Base-by-base conservation (phyloP, 2,888 invertebrate genomes). In the Nymphalis c-album region DNA sequence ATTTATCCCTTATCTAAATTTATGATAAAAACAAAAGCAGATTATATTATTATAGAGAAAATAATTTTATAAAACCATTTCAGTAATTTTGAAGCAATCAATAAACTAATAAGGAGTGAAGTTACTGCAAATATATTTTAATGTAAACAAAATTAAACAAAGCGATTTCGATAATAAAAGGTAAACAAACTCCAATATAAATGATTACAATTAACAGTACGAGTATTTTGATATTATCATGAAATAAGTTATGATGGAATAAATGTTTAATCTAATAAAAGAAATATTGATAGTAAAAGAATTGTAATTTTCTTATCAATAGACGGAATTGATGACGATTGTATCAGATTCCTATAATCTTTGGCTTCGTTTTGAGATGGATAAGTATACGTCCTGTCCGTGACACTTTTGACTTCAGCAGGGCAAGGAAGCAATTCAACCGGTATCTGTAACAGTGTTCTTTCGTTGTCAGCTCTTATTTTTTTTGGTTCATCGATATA, bases 351-450 rank as follows among this genome's bases (percentile, higher is more conserved):
- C 73, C 91, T 87, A 72, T 90, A 92, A 84, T 92, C 91, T 77
- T 91, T 92, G 3, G 91, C 91, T 76, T 92, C 94, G 67, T 94
- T 93, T 74, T 94, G 94, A 48, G 94, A 89, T 7, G 94, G 94
- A 77, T 94, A 87, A 57, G 91, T 92, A 72, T 91, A 92, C 3
- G 91, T 92, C 67, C 90, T 83, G 73, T 94, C 94, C 22, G 94
- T 94, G 59, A 94, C 94, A 77, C 93, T 94, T 77, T 93, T 94
- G n/a, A 93, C 85, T 63, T 93, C 93, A 71, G 93, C 93, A 64
- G 94, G 94, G 78, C 94, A 94, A 22, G 94, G 94, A 65, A 94
- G 82, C 64, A 90, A 85, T 74, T 94, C 93, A 4, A 93, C 90
- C 1, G 93, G 93, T 67, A 94, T 92, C 76, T 93, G 93, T 62